Evolutionary conservation across 2,113 vertebrate genomes (phyloP), one percentile per base, ranked within the genome.

Genomic region (Amphiprion ocellaris): DNA sequence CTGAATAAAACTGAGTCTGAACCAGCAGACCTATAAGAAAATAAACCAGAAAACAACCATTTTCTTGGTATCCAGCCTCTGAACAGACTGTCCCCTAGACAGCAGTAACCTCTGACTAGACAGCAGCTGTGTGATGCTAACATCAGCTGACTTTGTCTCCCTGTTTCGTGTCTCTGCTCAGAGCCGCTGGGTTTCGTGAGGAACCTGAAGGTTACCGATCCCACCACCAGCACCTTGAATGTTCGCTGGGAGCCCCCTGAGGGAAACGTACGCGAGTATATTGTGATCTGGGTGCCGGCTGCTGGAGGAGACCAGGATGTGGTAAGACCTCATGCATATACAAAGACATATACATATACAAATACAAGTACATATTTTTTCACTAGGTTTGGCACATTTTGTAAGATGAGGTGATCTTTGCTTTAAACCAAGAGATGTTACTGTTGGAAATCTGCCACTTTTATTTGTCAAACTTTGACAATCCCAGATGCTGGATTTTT

Each of bases 161-260:
- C 24, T 68, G 66, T 74, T 17, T 52, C 1, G 3, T 62, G 64
- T 47, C 5, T 86, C 9, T 52, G 16, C 30, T 69, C 89, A 99
- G 98, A 95, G 94, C 95, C 96, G 12, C 93, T 97, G 92, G 97
- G 97, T 44, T 92, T 93, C 8, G 96, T 96, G 17, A 96, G 94
- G 88, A 97, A 97, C 63, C 88, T 99, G 77, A 96, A 96, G 73
- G 95, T 99, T 17, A 97, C 94, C 11, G 96, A 99, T 81, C 98
- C 98, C 5, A 97, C 96, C n/a, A 95, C 97, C 87, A 98, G 96
- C 89, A 96, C 94, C 75, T 93, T 99, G 26, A 97, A 96, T 6
- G 96, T 98, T 5, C 96, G 96, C 74, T 99, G 98, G 98, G 97
- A 98, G 2, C 94, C 96, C 0, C 96, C 98, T 0, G 96, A 97